Conservation (phyloP, 1,140 invertebrate genomes). For the Camponotus vicinus region DNA sequence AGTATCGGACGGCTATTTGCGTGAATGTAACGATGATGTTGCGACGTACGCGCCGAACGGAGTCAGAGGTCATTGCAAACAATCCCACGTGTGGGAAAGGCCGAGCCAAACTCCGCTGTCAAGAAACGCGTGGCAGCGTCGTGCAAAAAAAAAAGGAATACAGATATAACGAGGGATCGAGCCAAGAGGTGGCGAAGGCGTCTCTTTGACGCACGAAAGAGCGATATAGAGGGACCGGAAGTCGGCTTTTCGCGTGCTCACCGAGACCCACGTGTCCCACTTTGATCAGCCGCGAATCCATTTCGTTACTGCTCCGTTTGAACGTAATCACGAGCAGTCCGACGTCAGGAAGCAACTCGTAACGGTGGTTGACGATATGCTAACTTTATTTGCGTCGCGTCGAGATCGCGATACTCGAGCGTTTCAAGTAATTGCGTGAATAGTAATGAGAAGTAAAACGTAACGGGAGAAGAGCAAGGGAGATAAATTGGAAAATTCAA, state of each 20-base stretch:
- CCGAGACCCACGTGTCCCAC: conserved; percentile 36
- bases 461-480: not conserved
- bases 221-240: conserved; percentile 15
- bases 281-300: conserved; percentile 33
- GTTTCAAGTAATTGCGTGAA: not conserved
- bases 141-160: conserved; percentile 63
- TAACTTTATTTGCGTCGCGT: conserved; percentile 26
- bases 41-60: conserved; percentile 78
- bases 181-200: conserved; percentile 27
- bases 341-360: conserved; percentile 45
- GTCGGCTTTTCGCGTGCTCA: conserved; percentile 34
- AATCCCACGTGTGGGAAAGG: conserved; percentile 85
- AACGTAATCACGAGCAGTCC: conserved; percentile 42
- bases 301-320: conserved; percentile 30
- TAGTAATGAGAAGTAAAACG: not conserved
- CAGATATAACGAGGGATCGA: conserved; percentile 59
- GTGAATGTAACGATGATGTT: conserved; percentile 83
- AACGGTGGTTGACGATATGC: conserved; percentile 56
- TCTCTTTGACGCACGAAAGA: conserved; percentile 27
- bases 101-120: conserved; percentile 77
- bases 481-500: not conserved
- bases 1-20: conserved; percentile 77
- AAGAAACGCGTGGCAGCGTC: conserved; percentile 74
- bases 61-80: conserved; percentile 85
- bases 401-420: not conserved